A percentile compares a stretch with the other conserved stretches of the same genome.
These are phyloP conservation scores for Gila orcuttii DNA, from an alignment of 2,113 vertebrate species.

Conservation along the genomic window DNA sequence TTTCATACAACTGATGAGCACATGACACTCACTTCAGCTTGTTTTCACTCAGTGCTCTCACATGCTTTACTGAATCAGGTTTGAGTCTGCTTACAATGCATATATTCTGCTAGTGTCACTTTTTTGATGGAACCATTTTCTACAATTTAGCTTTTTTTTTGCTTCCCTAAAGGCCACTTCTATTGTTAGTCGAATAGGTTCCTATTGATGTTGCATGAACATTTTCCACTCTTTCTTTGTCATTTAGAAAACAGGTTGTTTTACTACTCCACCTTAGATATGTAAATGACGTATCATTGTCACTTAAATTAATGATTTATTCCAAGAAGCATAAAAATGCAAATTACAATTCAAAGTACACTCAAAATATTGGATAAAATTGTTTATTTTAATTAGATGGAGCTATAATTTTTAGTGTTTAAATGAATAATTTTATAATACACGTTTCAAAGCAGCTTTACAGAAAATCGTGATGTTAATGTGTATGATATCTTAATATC, in stretches of 20 bases:
- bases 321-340: not conserved
- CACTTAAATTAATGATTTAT: not conserved
- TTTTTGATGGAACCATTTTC: not conserved
- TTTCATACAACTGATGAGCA: not conserved
- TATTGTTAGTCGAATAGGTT: not conserved
- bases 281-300: not conserved
- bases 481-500: too few species aligned
- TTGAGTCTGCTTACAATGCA: not conserved
- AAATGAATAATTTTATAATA: not conserved
- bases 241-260: not conserved
- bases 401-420: not conserved
- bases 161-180: not conserved
- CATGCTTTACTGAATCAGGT: not conserved
- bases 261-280: not conserved
- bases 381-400: not conserved
- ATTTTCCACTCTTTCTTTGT: not conserved
- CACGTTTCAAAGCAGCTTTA: too few species aligned
- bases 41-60: not conserved
- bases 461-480: too few species aligned
- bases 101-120: not conserved
- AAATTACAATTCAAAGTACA: not conserved
- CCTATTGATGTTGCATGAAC: not conserved
- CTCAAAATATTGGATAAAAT: not conserved
- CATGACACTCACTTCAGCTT: not conserved
- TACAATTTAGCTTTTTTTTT: not conserved